phyloP scores from a whole-genome alignment of 2,888 invertebrate species.

The Unio delphinus region DNA sequence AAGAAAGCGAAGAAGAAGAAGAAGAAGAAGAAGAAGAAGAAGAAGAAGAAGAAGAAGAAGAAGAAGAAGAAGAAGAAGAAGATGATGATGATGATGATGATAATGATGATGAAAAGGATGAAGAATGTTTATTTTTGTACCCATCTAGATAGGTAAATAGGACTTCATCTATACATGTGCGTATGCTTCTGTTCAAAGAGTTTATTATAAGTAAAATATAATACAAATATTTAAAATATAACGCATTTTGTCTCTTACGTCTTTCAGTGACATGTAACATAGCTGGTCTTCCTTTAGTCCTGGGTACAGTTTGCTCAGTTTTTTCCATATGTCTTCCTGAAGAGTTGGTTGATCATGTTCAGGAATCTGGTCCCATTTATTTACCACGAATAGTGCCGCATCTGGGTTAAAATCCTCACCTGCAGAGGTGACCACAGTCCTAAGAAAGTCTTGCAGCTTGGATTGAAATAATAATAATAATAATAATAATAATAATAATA shows the following conservation, averaged over 20 bases:
- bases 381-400: conserved; percentile 64
- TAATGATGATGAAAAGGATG: too few relatives aligned
- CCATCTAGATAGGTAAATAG: too few relatives aligned
- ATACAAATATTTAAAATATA: not conserved
- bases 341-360: conserved; percentile 45
- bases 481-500: not conserved
- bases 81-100: too few relatives aligned
- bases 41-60: too few relatives aligned
- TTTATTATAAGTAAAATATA: not conserved
- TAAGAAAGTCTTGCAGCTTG: conserved; percentile 53
- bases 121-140: too few relatives aligned
- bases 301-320: conserved; percentile 44
- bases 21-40: too few relatives aligned
- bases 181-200: too few relatives aligned
- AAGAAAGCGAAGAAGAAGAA: too few relatives aligned
- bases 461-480: not conserved
- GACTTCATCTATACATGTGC: too few relatives aligned
- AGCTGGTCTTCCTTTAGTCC: conserved; percentile 49
- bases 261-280: conserved; percentile 49
- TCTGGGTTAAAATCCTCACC: conserved; percentile 56
- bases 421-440: conserved; percentile 38
- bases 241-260: conserved; percentile 22
- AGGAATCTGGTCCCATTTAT: conserved; percentile 61
- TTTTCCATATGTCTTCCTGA: conserved; percentile 40
- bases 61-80: too few relatives aligned